A percentile compares a stretch with the other conserved stretches of the same genome.
Evolutionary conservation across 2,797 vertebrate species (phyloP).

Genomic region (Gallinago stenura): DNA sequence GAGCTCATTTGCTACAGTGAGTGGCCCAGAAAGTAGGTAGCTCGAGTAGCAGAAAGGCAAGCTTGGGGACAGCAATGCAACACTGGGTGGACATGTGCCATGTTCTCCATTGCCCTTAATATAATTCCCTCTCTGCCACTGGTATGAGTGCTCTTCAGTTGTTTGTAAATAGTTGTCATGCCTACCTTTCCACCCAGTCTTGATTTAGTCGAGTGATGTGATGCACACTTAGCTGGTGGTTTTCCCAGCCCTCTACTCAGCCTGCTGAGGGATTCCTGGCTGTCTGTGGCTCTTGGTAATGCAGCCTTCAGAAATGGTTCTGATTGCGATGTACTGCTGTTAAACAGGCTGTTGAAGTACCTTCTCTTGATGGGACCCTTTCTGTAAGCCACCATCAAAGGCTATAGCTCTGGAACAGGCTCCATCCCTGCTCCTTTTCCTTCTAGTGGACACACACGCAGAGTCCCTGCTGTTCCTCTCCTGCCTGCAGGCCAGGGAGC

Average conservation of each 20-base stretch:
- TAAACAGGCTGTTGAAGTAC: background rate
- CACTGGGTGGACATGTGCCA: background rate
- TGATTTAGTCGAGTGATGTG: background rate
- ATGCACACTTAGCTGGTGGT: background rate
- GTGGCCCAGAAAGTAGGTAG: background rate
- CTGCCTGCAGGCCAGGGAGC: accelerated
- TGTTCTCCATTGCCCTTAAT: background rate
- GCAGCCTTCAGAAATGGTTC: background rate
- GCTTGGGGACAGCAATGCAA: background rate
- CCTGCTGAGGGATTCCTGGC: background rate
- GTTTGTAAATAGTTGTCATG: slow-evolving; percentile 34
- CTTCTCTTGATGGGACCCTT: background rate
- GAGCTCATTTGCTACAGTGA: background rate
- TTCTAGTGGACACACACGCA: accelerated
- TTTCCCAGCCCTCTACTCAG: background rate
- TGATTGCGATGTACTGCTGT: accelerated
- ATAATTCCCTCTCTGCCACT: background rate
- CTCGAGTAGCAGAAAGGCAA: background rate
- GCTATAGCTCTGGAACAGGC: background rate
- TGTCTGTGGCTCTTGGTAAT: background rate
- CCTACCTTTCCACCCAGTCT: slow-evolving; percentile 26
- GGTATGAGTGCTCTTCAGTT: background rate
- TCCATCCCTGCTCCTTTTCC: background rate
- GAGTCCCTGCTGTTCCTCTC: background rate
- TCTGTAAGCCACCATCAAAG: background rate